Conservation (phyloP, 2,888 invertebrate genomes). For the Andrena praecox region DNA sequence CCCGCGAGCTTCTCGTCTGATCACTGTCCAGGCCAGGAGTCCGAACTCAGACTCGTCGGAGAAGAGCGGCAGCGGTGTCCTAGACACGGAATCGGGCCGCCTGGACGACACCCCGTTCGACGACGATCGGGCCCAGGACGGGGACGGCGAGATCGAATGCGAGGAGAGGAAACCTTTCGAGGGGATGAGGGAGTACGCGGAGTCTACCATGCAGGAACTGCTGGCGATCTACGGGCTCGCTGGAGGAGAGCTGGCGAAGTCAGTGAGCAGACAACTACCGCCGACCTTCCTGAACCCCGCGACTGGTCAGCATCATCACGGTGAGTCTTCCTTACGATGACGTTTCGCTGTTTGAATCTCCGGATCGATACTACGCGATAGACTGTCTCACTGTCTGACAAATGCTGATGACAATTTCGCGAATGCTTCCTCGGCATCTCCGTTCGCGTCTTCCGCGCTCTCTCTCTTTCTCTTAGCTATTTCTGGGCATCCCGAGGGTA, state of each 20-base stretch:
- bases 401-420: neutral
- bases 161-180: slow-evolving; percentile 79
- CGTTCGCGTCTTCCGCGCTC: no score
- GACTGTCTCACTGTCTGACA: neutral
- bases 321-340: slow-evolving; percentile 66
- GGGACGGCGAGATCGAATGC: slow-evolving; percentile 74
- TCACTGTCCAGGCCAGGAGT: slow-evolving; percentile 76
- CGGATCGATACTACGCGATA: neutral
- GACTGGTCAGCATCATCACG: slow-evolving; percentile 77
- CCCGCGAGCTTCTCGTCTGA: neutral
- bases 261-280: slow-evolving; percentile 83
- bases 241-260: slow-evolving; percentile 84
- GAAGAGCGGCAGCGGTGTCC: slow-evolving; percentile 78
- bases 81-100: slow-evolving; percentile 76
- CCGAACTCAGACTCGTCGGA: slow-evolving; percentile 83
- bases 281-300: slow-evolving; percentile 83
- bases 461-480: no score
- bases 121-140: slow-evolving; percentile 74
- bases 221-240: slow-evolving; percentile 86
- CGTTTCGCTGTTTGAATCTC: neutral
- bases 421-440: neutral
- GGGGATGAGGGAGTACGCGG: slow-evolving; percentile 86
- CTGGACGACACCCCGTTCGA: slow-evolving; percentile 76
- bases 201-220: slow-evolving; percentile 86
- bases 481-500: no score